Evolutionary conservation across 2,888 invertebrate genomes (phyloP).

Genomic region (Phortica magna): DNA sequence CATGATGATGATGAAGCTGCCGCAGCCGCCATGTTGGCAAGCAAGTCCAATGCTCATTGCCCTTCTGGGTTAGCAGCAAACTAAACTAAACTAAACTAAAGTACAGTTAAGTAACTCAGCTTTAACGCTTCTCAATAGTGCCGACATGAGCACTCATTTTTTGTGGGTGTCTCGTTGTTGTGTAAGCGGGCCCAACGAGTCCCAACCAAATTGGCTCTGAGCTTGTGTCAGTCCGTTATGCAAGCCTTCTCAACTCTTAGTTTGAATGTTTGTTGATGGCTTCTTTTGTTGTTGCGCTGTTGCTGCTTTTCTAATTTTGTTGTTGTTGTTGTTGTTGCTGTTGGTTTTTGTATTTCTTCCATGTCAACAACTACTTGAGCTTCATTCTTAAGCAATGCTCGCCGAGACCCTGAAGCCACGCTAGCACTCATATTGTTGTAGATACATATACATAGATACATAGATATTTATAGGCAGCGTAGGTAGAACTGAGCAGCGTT

Average conservation of each 20-base stretch:
- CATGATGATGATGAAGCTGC: not conserved
- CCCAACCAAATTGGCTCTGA: not conserved
- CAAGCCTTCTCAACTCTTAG: not conserved
- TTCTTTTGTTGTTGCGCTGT: not conserved
- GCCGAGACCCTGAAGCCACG: constrained; percentile 27
- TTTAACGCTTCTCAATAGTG: not conserved
- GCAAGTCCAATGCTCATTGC: too few relatives aligned
- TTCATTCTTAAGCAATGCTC: constrained; percentile 20
- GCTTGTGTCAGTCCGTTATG: not conserved
- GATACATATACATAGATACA: too few relatives aligned
- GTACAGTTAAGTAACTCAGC: constrained; percentile 18
- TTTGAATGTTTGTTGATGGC: not conserved
- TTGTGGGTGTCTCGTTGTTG: not conserved
- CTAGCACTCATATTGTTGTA: not conserved
- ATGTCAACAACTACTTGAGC: constrained; percentile 27
- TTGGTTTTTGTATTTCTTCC: constrained; percentile 19
- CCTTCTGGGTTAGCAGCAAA: not conserved
- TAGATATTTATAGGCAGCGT: not conserved
- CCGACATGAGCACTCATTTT: not conserved
- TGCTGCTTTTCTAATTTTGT: not conserved
- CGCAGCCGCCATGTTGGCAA: too few relatives aligned
- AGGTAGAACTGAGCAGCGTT: constrained; percentile 5
- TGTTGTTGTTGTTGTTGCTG: not conserved
- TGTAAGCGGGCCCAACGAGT: not conserved
- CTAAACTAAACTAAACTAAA: too few relatives aligned